Evolutionary conservation across 2,797 vertebrate genomes (phyloP).

Genomic region (Sus cebifrons): DNA sequence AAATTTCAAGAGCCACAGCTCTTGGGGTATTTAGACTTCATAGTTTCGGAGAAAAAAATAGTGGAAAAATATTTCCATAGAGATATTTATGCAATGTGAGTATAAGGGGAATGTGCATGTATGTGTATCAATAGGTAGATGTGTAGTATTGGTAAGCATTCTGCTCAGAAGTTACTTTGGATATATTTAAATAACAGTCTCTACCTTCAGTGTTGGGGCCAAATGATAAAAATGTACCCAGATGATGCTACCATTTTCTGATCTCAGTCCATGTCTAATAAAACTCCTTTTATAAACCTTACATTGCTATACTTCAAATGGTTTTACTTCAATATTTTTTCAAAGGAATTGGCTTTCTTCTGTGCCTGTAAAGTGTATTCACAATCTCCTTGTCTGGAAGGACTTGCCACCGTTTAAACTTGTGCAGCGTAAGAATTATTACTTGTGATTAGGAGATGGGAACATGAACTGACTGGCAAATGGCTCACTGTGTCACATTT

Average conservation of each 20-base stretch:
- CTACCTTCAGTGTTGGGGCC: not conserved
- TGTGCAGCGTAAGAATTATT: not conserved
- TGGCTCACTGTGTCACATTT: not conserved
- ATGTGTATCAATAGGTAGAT: not conserved
- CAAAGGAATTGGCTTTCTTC: not conserved
- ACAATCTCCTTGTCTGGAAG: not conserved
- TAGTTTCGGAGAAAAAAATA: not conserved
- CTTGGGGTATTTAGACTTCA: not conserved
- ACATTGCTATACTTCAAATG: not conserved
- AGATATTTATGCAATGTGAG: not conserved
- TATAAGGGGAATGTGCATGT: not conserved
- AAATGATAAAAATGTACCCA: not conserved
- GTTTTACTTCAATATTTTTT: slow-evolving; percentile 1
- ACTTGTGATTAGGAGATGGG: not conserved
- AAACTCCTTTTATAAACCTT: not conserved
- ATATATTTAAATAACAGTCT: not conserved
- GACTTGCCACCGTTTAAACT: not conserved
- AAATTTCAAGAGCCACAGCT: not conserved
- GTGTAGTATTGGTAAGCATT: not conserved
- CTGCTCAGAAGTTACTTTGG: not conserved
- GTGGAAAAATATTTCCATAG: not conserved
- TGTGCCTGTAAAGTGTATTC: not conserved
- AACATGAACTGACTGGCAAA: not conserved
- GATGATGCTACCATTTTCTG: not conserved
- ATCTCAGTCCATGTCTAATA: not conserved